These are phyloP conservation scores for Heliopora coerulea DNA, from an alignment of 92 coral and sea anemone species.

Conservation along the genomic window DNA sequence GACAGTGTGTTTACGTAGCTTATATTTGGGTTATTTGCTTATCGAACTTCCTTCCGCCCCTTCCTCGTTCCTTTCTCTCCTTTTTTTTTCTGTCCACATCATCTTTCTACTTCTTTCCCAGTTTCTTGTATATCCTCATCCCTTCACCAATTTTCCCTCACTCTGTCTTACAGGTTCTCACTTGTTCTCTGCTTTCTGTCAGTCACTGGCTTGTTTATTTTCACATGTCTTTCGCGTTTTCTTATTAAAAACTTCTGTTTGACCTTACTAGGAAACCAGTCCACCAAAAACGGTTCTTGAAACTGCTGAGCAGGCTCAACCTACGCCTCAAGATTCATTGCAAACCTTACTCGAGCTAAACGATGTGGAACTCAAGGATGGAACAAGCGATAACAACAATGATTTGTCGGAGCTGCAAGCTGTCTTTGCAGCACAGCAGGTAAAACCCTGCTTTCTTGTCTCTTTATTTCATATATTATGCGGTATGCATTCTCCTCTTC, in stretches of 20 bases:
- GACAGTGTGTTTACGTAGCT: too few relatives aligned
- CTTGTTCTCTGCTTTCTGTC: not conserved
- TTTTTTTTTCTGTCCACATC: conserved; percentile 2
- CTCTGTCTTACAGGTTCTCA: not conserved
- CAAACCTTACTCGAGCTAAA: conserved; percentile 12
- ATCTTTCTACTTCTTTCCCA: conserved; percentile 6
- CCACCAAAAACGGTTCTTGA: not conserved
- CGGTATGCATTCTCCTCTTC: too few relatives aligned
- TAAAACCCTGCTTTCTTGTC: too few relatives aligned
- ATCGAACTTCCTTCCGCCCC: not conserved
- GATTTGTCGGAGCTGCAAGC: conserved; percentile 14
- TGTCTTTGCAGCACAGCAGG: conserved; percentile 18
- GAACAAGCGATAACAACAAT: conserved; percentile 4
- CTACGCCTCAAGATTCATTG: conserved; percentile 13
- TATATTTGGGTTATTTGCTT: too few relatives aligned
- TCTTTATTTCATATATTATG: too few relatives aligned
- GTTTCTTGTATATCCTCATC: not conserved
- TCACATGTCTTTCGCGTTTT: not conserved
- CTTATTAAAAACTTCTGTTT: not conserved
- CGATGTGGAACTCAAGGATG: not conserved
- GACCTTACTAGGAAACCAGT: not conserved
- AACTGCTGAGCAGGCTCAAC: not conserved
- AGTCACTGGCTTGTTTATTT: not conserved
- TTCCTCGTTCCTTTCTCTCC: not conserved
- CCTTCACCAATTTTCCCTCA: not conserved